phyloP scores from a whole-genome alignment of 2,797 vertebrate genomes.

The Manis pentadactyla region DNA sequence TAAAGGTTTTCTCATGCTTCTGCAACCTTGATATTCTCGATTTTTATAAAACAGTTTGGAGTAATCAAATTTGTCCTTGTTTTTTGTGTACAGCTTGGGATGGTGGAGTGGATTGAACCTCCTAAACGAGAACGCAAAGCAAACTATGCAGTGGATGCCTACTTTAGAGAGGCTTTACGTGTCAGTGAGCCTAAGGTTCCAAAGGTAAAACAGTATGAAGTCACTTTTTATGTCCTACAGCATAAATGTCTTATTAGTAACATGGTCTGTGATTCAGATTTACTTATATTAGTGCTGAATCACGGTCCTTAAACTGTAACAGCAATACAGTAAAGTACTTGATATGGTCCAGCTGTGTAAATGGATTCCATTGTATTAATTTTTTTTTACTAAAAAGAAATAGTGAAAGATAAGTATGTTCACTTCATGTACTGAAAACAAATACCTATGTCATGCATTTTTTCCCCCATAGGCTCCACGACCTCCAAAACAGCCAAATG shows the following conservation, averaged over 20 bases:
- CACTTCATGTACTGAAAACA: slow-evolving; percentile 30
- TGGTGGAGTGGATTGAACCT: slow-evolving; percentile 94
- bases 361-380: slow-evolving; percentile 47
- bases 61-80: slow-evolving; percentile 40
- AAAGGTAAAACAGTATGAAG: slow-evolving; percentile 87
- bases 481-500: slow-evolving; percentile 93
- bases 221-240: background rate
- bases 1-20: slow-evolving; percentile 15
- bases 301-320: slow-evolving; percentile 14
- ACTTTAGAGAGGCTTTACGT: slow-evolving; percentile 93
- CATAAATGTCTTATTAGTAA: background rate
- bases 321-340: slow-evolving; percentile 2
- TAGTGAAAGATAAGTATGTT: slow-evolving; percentile 14
- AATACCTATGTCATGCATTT: slow-evolving; percentile 39
- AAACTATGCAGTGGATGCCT: slow-evolving; percentile 94
- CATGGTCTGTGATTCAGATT: slow-evolving; percentile 31
- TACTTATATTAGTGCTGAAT: background rate
- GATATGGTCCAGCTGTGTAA: background rate
- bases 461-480: slow-evolving; percentile 89
- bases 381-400: slow-evolving; percentile 48
- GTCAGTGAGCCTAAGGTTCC: slow-evolving; percentile 93
- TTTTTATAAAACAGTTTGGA: background rate
- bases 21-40: slow-evolving; percentile 3
- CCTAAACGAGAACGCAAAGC: slow-evolving; percentile 94
- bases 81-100: slow-evolving; percentile 87